Evolutionary conservation across 2,113 vertebrate genomes (phyloP), one percentile per base, ranked within the genome.

Genomic region (Pycnonotus jocosus): DNA sequence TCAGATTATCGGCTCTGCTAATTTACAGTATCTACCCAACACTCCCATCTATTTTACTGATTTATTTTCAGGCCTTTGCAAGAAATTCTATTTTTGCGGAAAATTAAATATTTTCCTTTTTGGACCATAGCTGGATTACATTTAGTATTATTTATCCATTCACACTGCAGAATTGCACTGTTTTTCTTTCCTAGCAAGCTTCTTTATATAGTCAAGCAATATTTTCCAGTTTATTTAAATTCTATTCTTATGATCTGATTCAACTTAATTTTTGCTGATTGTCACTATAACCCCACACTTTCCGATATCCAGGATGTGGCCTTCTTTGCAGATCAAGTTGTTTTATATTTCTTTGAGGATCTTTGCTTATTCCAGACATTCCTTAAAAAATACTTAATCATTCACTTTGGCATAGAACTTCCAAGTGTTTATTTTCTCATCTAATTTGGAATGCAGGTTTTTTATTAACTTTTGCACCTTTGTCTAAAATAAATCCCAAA

Each of bases 401-500:
- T 72, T 76, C 33, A 37, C 20, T 37, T 81, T 5, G 4, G 27
- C 57, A 94, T 1, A 64, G 13, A 90, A 82, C 35, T 82, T 88
- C 30, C 20, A 42, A 61, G 8, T 21, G 24, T 16, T 58, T 37
- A 21, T 84, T 48, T 81, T 38, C 65, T 85, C 27, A 47, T 44
- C n/a, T 76, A 60, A 72, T 71, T 85, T 28, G 48, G 8, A 93
- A 72, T 76, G 51, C 18, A 13, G 3, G 12, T 8, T 64, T 83
- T 91, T 71, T 60, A 82, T 76, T 88, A 90, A 72, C 48, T 90
- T 88, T 76, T 76, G 44, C 40, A 90, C 22, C 38, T 82, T 92
- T 85, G 53, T 72, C 74, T 92, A 82, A 92, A 95, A 92, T 30
- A 80, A 88, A 85, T 81, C 38, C 77, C 50, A 73, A 87, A 71